Conservation (phyloP, 2,797 vertebrate genomes). For the Percopsis omiscomaycus region DNA sequence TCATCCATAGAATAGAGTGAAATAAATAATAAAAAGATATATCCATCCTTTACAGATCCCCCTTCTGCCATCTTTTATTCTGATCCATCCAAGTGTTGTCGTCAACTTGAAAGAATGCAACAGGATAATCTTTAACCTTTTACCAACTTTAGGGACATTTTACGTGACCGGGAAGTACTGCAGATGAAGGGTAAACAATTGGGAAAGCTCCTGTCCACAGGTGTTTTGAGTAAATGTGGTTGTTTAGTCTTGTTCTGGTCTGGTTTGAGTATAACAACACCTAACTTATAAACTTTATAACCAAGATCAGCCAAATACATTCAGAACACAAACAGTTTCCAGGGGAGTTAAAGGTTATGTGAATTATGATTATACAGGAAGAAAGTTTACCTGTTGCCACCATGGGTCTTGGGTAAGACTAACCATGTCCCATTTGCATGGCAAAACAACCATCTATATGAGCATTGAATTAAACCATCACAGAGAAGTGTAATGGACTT, state of each 20-base stretch:
- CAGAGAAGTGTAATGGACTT: too few relatives aligned
- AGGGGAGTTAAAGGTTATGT: too few relatives aligned
- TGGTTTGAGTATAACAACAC: background rate
- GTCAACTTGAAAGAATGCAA: constrained; percentile 35
- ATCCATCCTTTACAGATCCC: too few relatives aligned
- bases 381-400: too few relatives aligned
- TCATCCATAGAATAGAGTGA: too few relatives aligned
- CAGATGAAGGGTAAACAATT: background rate
- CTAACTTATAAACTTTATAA: background rate
- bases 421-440: background rate
- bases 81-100: background rate
- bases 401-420: too few relatives aligned
- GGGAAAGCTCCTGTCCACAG: constrained; percentile 22
- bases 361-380: too few relatives aligned
- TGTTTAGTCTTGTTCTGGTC: too few relatives aligned
- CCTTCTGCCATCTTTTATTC: background rate
- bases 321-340: too few relatives aligned
- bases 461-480: too few relatives aligned
- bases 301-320: too few relatives aligned
- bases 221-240: background rate
- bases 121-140: constrained; percentile 45
- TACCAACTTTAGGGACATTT: constrained; percentile 30
- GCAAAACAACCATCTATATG: background rate
- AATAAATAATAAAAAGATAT: too few relatives aligned
- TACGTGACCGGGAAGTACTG: background rate